Evolutionary conservation across 2,888 invertebrate species (phyloP), one percentile per base, ranked within the genome.

Genomic region (Tipula unca): DNA sequence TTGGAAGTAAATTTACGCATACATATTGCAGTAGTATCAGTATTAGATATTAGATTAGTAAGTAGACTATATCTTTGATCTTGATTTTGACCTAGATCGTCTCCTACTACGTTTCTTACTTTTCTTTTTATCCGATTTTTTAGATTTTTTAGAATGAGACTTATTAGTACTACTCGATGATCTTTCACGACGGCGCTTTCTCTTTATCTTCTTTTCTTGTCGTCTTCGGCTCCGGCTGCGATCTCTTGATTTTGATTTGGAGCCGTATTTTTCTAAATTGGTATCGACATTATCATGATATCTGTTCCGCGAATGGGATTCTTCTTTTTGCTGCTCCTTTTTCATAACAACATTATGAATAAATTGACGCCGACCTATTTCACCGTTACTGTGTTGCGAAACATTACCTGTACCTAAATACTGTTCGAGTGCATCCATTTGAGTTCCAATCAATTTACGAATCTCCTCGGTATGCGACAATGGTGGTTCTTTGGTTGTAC

Each of bases 381-480:
- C 69, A 69, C 69, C 69, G n/a, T 69, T 10, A 25, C 25, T 25
- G 2, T 20, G 32, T 25, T 69, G 69, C 10, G 25, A 10, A 85
- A 39, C 29, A 85, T 85, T 85, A 42, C 39, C 25, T 25, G 36
- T 25, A 25, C 85, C 39, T 6, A 88, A 54, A 86, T 88, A 89
- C 85, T 88, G 88, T n/a, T 86, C 85, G 14, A 90, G 85, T 1
- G 90, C 89, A 85, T 89, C 87, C 91, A 91, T 90, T 88, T 91
- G 91, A 13, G 90, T 86, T 1, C 89, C 87, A 5, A 91, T 89
- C 42, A 91, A 87, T 85, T 89, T 88, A 10, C 89, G 88, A 35
- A 90, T 87, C 86, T 90, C 89, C 86, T 90, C 90, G 10, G 88
- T 89, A 8, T 89, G 87, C 1, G 90, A 90, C 1, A 89, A 89